Conservation (phyloP, 2,797 vertebrate genomes). For the Microchirus variegatus region DNA sequence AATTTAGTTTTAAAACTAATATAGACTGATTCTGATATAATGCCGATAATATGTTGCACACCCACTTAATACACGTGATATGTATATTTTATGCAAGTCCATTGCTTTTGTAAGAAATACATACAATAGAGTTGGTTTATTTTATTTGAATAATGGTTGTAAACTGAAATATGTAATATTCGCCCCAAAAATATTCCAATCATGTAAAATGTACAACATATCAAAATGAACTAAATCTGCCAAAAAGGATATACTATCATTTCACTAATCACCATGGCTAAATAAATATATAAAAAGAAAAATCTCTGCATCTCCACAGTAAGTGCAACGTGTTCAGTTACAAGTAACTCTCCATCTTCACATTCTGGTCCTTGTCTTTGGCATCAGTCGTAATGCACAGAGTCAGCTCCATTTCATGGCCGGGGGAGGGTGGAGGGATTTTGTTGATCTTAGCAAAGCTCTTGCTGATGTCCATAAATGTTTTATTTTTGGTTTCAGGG, state of each 20-base stretch:
- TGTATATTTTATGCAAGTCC: too few relatives aligned
- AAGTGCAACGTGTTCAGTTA: constrained; percentile 32
- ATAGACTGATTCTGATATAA: too few relatives aligned
- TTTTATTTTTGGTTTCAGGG: constrained; percentile 97
- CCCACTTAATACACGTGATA: too few relatives aligned
- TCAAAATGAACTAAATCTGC: background rate
- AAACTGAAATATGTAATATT: constrained; percentile 25
- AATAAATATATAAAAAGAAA: constrained; percentile 50
- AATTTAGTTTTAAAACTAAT: too few relatives aligned
- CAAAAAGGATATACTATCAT: constrained; percentile 14
- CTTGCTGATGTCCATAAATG: constrained; percentile 89
- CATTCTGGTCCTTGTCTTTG: constrained; percentile 26
- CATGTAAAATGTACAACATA: constrained; percentile 33
- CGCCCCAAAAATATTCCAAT: constrained; percentile 2
- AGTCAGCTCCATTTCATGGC: constrained; percentile 75
- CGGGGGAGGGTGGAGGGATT: constrained; percentile 42
- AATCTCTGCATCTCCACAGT: background rate
- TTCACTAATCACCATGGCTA: constrained; percentile 17
- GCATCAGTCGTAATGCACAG: constrained; percentile 45
- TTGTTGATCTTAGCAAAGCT: constrained; percentile 93
- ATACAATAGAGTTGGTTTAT: background rate
- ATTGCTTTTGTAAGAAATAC: background rate
- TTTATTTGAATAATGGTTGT: background rate
- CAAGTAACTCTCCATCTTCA: constrained; percentile 71
- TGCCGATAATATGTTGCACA: too few relatives aligned